Conservation (phyloP, 2,797 vertebrate species). For the Sternotherus odoratus region DNA sequence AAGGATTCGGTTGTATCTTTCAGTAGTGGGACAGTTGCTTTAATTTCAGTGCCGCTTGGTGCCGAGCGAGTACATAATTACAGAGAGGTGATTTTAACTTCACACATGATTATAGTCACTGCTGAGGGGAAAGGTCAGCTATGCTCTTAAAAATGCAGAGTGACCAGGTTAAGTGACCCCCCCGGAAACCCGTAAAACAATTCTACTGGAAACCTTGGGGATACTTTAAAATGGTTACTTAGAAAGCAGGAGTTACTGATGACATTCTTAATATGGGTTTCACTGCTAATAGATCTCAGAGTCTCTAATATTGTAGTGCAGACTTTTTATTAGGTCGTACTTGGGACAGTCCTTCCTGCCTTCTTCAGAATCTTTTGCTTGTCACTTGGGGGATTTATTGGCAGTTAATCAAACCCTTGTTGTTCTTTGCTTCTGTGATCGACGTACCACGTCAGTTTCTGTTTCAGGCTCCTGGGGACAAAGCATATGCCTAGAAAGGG, state of each 20-base stretch:
- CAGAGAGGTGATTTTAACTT: slow-evolving; percentile 9
- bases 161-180: background rate
- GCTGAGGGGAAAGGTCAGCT: background rate
- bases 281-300: background rate
- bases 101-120: background rate
- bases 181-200: background rate
- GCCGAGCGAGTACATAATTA: background rate
- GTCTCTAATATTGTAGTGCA: slow-evolving; percentile 14
- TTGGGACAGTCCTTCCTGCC: background rate
- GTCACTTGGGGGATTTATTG: slow-evolving; percentile 58
- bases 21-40: background rate
- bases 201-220: background rate
- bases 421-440: background rate
- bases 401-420: slow-evolving; percentile 28
- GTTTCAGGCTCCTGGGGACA: slow-evolving; percentile 20
- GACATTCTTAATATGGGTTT: background rate
- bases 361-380: background rate
- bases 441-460: background rate
- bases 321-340: slow-evolving; percentile 40
- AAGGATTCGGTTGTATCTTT: background rate
- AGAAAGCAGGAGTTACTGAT: background rate
- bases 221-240: background rate
- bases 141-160: background rate
- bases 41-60: background rate
- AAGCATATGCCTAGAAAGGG: slow-evolving; percentile 37